A percentile compares a stretch with the other conserved stretches of the same genome.
phyloP scores from a whole-genome alignment of 1,140 invertebrate species.

The Hydropsyche tenuis region DNA sequence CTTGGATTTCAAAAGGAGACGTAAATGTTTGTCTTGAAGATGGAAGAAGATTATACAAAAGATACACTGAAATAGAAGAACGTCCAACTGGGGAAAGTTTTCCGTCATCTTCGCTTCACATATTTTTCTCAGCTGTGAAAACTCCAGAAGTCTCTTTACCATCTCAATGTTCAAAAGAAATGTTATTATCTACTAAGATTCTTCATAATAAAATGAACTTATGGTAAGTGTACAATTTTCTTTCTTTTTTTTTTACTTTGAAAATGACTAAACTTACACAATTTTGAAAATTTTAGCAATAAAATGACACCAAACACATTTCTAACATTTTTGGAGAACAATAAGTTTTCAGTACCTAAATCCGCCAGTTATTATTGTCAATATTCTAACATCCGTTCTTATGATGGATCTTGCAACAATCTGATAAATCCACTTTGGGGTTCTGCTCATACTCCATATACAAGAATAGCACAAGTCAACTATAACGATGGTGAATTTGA shows the following conservation, averaged over 20 bases:
- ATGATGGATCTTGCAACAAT: constrained; percentile 42
- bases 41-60: constrained; percentile 35
- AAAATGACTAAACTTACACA: neutral
- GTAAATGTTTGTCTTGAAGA: constrained; percentile 33
- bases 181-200: constrained; percentile 41
- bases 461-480: constrained; percentile 35
- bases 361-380: too few relatives aligned
- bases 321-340: constrained; percentile 34
- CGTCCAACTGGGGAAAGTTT: constrained; percentile 11
- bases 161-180: constrained; percentile 30
- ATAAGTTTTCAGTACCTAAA: constrained; percentile 12
- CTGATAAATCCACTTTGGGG: constrained; percentile 33
- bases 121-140: constrained; percentile 36
- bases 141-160: constrained; percentile 5
- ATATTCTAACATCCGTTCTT: neutral
- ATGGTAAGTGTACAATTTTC: constrained; percentile 36
- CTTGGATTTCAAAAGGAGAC: constrained; percentile 30
- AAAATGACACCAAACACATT: constrained; percentile 45
- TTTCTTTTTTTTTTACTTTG: too few relatives aligned
- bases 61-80: neutral
- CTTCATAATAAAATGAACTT: constrained; percentile 44
- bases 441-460: constrained; percentile 36
- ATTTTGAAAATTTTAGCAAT: constrained; percentile 32
- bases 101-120: constrained; percentile 27
- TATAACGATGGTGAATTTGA: constrained; percentile 43